Base-by-base conservation (phyloP, 2,797 vertebrate species). In the Falco berigora region DNA sequence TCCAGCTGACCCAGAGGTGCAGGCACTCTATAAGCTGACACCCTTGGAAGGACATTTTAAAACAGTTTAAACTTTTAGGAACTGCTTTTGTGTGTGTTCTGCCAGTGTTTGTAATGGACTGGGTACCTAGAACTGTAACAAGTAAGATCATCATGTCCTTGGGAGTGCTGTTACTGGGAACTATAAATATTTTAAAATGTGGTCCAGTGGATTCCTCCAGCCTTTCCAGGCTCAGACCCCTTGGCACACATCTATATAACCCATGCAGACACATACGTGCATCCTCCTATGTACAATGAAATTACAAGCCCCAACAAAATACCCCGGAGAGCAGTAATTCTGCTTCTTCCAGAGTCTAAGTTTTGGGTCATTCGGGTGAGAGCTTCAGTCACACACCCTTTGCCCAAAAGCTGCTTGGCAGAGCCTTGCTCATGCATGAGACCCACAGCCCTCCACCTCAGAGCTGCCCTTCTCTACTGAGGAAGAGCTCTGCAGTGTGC, bases 391-490 rank as follows among this genome's bases (percentile, higher is more conserved):
- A 36, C 27, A 14, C n/a, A 17, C 3, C 15, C 32, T 40, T 18
- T 7, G 3, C 34, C 47, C 1, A 0, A 40, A 80, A 36, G 18
- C 22, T 6, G 62, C 42, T 42, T 27, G 84, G 68, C 34, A 40
- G 40, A 80, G 58, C 58, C 34, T 10, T 16, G 25, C 6, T 34
- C 62, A 2, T 0, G 2, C 73, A 27, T 8, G 40, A 46, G 36
- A 62, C 8, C 53, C 9, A 3, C 59, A 16, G 59, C 5, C 8
- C 58, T 8, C 27, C 12, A 1, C 10, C 40, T 12, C 66, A 23
- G 62, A 18, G 61, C 73, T 20, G n/a, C 4, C 12, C 47, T 11
- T 0, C 1, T 8, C 21, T 69, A 42, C 4, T 3, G 2, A 32
- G 32, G 46, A 21, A 22, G 36, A 32, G 55, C 80, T 34, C 24